A percentile compares a stretch with the other conserved stretches of the same genome.
These are phyloP conservation scores for Geodia barretti DNA, from an alignment of 37 sponge, comb jelly and placozoan species.

Conservation along the genomic window DNA sequence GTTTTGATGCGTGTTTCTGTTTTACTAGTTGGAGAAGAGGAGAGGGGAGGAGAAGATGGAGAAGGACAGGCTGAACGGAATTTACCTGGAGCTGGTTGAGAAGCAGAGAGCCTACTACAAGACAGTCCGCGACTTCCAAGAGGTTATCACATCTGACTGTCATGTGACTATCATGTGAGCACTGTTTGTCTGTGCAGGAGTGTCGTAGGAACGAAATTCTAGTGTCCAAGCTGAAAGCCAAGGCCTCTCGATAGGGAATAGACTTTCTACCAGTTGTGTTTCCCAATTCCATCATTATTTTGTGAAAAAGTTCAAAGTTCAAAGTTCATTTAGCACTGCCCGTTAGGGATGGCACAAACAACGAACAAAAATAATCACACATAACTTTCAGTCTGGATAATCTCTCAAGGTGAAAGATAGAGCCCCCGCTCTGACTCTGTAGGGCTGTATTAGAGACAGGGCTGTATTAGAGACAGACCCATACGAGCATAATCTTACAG, in stretches of 20 bases:
- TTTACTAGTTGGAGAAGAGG: conserved; percentile 55
- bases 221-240: conserved; percentile 73
- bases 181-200: conserved; percentile 50
- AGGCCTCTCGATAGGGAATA: conserved; percentile 16
- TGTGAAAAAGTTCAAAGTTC: background rate
- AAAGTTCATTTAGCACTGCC: background rate
- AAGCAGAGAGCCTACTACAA: conserved; percentile 88
- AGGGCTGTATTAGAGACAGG: too few species aligned
- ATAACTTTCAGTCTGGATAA: too few species aligned
- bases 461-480: too few species aligned
- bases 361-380: too few species aligned
- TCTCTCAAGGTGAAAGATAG: too few species aligned
- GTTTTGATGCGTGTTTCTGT: background rate
- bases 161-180: background rate
- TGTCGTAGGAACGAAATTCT: conserved; percentile 90
- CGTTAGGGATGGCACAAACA: too few species aligned
- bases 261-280: too few species aligned
- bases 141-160: conserved; percentile 37
- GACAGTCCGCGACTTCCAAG: conserved; percentile 90
- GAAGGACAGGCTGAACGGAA: conserved; percentile 72
- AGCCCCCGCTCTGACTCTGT: too few species aligned
- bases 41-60: conserved; percentile 72
- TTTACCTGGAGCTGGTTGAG: conserved; percentile 85
- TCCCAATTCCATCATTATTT: too few species aligned
- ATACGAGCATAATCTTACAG: too few species aligned